Evolutionary conservation across 2,888 invertebrate genomes (phyloP).

Genomic region (Linhomoeus sp.): DNA sequence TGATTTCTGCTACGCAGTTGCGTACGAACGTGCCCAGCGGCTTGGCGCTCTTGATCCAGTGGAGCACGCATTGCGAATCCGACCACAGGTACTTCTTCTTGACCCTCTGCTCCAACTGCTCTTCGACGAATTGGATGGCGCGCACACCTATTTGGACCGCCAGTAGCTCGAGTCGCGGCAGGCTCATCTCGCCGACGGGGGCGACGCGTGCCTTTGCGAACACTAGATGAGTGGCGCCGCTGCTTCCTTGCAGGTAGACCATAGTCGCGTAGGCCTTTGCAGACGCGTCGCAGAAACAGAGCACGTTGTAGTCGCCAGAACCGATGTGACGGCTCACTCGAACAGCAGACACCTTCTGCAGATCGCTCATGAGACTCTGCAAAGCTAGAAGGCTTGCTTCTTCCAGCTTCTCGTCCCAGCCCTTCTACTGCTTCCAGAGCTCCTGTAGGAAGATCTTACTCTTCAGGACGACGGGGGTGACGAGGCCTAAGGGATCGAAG

Average conservation of each 20-base stretch:
- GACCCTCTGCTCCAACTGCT: too few relatives aligned
- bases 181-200: too few relatives aligned
- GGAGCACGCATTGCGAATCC: too few relatives aligned
- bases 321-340: background rate
- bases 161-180: too few relatives aligned
- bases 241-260: conserved; percentile 4
- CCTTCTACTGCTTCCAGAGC: conserved; percentile 11
- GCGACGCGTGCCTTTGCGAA: too few relatives aligned
- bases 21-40: background rate
- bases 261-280: conserved; percentile 8
- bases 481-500: conserved; percentile 19
- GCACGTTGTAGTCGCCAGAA: background rate
- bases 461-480: conserved; percentile 10
- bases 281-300: conserved; percentile 9
- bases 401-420: conserved; percentile 16
- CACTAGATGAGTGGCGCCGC: too few relatives aligned
- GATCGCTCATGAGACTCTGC: background rate
- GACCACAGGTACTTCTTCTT: too few relatives aligned
- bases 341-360: background rate
- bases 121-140: too few relatives aligned
- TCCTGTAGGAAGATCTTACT: conserved; percentile 16
- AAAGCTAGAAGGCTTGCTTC: background rate
- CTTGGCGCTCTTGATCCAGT: too few relatives aligned
- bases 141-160: too few relatives aligned
- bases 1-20: background rate